Base-by-base conservation (phyloP, 35 echinoderm and acorn worm genomes). In the Acanthaster planci region DNA sequence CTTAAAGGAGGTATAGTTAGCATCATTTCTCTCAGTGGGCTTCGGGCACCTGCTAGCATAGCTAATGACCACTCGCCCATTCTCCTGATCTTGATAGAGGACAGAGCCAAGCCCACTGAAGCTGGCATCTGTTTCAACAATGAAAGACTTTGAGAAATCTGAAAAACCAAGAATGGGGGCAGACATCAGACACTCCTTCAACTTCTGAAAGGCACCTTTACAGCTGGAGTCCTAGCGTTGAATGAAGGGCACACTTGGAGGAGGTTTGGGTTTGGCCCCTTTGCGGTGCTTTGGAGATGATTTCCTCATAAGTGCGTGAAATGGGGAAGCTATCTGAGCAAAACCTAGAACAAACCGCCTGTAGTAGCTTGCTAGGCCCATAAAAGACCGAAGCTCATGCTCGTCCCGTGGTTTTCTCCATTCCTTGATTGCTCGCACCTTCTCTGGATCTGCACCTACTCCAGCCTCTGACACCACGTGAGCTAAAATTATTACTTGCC, bases 311-410 rank as follows among this genome's bases (percentile, higher is more conserved):
- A 94, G 57, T n/a, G 52, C 51, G 57, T 94, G 93, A 9, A 94
- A 53, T 0, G 93, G 93, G 42, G 55, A 84, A 35, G 93, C 88
- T 55, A 94, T 84, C 40, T 91, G 82, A 8, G 88, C 40, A 87
- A 81, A 91, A 7, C 55, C 81, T 52, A 53, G 32, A 1, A 93
- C 82, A 79, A 94, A 94, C 31, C 87, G 76, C 5, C 92, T 21
- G 57, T 94, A 94, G 78, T 90, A 94, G 39, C 87, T 55, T 51
- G 76, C 77, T 7, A 94, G 55, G 5, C 92, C 92, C 19, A 90
- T 44, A 50, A 90, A 94, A 29, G 58, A 37, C 17, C 79, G 27
- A 2, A 91, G 37, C 21, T 83, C 92, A 35, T 76, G 44, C 40
- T 85, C 81, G 31, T 75, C 86, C 51, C 54, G 16, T 19, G 92